Evolutionary conservation across 2,113 vertebrate genomes (phyloP).

Genomic region (Tringa solitaria): DNA sequence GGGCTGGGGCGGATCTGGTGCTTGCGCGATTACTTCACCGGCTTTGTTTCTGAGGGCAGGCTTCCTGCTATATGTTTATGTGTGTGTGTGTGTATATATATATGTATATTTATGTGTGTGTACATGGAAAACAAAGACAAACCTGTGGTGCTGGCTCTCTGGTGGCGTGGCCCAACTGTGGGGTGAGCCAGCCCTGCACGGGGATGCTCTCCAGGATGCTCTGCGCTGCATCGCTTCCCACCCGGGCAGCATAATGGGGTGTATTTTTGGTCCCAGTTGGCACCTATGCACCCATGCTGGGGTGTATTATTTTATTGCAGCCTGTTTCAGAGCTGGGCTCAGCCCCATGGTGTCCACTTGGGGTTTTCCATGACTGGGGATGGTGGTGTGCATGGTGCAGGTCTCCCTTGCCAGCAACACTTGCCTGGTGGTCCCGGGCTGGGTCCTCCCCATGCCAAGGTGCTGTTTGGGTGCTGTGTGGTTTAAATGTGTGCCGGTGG

Average conservation of each 20-base stretch:
- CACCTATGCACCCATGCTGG: not conserved
- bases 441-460: accelerated
- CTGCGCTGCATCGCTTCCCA: not conserved
- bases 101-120: not conserved
- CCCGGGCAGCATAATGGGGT: not conserved
- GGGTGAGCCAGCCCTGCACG: not conserved
- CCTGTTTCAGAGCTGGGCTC: not conserved
- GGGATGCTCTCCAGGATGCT: not conserved
- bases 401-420: not conserved
- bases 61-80: not conserved
- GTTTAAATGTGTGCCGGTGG: not conserved
- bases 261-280: not conserved
- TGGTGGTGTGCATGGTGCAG: not conserved
- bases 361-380: not conserved
- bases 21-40: not conserved
- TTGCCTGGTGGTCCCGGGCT: accelerated
- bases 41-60: not conserved
- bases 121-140: not conserved
- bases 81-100: accelerated
- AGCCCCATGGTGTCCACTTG: not conserved
- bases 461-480: not conserved
- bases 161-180: accelerated
- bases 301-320: constrained; percentile 31
- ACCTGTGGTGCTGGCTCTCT: accelerated
- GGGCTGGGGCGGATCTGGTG: not conserved